Conservation (phyloP, 1,140 invertebrate species). For the Drusus annulatus region DNA sequence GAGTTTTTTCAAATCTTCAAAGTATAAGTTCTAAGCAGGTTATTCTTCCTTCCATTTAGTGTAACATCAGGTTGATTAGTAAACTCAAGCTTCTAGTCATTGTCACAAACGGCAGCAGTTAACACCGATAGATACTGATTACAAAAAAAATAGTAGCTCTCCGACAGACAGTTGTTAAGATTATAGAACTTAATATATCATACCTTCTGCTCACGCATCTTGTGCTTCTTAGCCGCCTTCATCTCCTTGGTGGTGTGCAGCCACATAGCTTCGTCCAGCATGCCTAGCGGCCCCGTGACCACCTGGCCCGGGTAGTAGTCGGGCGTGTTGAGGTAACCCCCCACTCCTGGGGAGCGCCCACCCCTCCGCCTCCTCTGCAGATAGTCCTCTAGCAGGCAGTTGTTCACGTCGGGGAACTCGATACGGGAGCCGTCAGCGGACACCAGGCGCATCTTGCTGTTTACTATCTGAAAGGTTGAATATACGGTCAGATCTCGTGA, state of each 20-base stretch:
- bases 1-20: no score
- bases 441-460: slow-evolving; percentile 78
- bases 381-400: slow-evolving; percentile 75
- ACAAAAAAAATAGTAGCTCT: slow-evolving; percentile 64
- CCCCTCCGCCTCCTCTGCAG: slow-evolving; percentile 67
- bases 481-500: no score
- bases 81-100: no score
- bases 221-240: slow-evolving; percentile 77
- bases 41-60: no score
- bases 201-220: slow-evolving; percentile 72
- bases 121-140: no score
- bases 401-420: slow-evolving; percentile 78
- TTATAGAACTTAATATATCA: slow-evolving; percentile 75
- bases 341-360: slow-evolving; percentile 47
- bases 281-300: slow-evolving; percentile 79
- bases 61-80: no score
- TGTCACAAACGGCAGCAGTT: no score
- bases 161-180: slow-evolving; percentile 77
- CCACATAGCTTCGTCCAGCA: slow-evolving; percentile 85
- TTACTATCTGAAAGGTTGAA: slow-evolving; percentile 69
- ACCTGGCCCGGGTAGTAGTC: slow-evolving; percentile 86
- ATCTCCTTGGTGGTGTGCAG: slow-evolving; percentile 82
- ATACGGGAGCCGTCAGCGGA: slow-evolving; percentile 77
- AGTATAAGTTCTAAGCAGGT: no score
- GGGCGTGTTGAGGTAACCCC: slow-evolving; percentile 67